Base-by-base conservation (phyloP, 2,113 vertebrate species). In the Oenanthe melanoleuca region DNA sequence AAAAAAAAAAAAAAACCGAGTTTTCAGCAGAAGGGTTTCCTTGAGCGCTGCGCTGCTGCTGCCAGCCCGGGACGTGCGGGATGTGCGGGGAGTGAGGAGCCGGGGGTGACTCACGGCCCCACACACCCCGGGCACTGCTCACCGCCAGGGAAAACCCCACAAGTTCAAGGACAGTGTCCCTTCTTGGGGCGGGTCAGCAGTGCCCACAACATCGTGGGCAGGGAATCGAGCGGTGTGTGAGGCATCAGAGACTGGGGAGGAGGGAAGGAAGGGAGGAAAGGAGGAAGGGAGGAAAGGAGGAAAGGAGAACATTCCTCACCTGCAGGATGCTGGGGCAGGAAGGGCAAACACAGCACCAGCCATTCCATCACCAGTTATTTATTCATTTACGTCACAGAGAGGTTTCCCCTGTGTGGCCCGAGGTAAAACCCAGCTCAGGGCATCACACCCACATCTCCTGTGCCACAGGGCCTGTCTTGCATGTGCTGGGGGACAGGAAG, bases 171-270 rank as follows among this genome's bases (percentile, higher is more conserved):
- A 4, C 1, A 2, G 0, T 1, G 7, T 3, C 10, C 77, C 42
- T n/a, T 28, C 1, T 0, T 1, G 8, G 69, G 53, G 14, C 0
- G 0, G 34, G 20, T 3, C 4, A 3, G 80, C 23, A 3, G 24
- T 0, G 31, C 40, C 33, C 53, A 4, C 1, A 1, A 4, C 11
- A 17, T 5, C 1, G 0, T 2, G 9, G 34, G 8, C 42, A 19
- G n/a, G 12, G 53, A 79, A 12, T 6, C 0, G 0, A n/a, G 75
- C 1, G 4, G 20, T 0, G 4, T 1, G 45, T 0, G 55, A 16
- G 77, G 60, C 33, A 11, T 2, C 6, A 20, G 2, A 1, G 1
- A 16, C 28, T 17, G 4, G 25, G 64, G 28, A 80, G n/a, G 52
- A 33, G 56, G 9, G 11, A 49, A 33, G 49, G 9, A 4, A 4